A percentile compares a stretch with the other conserved stretches of the same genome.
These are phyloP conservation scores for Hypomecis punctinalis DNA, from an alignment of 2,888 invertebrate species.

Conservation along the genomic window DNA sequence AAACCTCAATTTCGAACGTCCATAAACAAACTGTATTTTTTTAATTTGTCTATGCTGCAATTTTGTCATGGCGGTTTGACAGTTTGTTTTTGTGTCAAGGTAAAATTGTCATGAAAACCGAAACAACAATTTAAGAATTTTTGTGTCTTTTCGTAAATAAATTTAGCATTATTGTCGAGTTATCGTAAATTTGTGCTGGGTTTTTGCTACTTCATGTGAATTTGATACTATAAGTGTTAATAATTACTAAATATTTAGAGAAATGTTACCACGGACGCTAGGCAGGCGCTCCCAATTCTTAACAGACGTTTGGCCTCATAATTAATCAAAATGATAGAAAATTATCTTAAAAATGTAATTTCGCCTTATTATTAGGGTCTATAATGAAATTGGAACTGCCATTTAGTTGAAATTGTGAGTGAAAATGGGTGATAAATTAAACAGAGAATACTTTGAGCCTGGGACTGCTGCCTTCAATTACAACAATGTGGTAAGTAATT, in stretches of 20 bases:
- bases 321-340: slow-evolving; percentile 41
- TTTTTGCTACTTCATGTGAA: not conserved
- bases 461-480: slow-evolving; percentile 78
- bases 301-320: slow-evolving; percentile 49
- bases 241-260: slow-evolving; percentile 38
- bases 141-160: slow-evolving; percentile 20
- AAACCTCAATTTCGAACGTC: too few species aligned
- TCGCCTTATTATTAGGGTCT: slow-evolving; percentile 51
- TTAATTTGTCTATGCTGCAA: not conserved
- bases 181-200: not conserved
- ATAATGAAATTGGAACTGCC: slow-evolving; percentile 49
- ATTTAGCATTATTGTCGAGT: slow-evolving; percentile 5
- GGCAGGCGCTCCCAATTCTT: slow-evolving; percentile 48
- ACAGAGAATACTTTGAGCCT: slow-evolving; percentile 75
- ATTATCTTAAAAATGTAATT: slow-evolving; percentile 44
- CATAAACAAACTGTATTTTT: too few species aligned
- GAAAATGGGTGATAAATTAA: slow-evolving; percentile 77
- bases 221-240: not conserved
- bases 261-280: slow-evolving; percentile 71
- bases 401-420: slow-evolving; percentile 52
- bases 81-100: slow-evolving; percentile 63
- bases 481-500: slow-evolving; percentile 78
- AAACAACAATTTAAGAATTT: slow-evolving; percentile 17
- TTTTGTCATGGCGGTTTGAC: slow-evolving; percentile 58
- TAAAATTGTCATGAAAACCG: slow-evolving; percentile 57